Percentiles rank a stretch among this genome's conserved stretches.
These are phyloP conservation scores for Cantharis rustica DNA, from an alignment of 2,888 invertebrate genomes.

Conservation along the genomic window DNA sequence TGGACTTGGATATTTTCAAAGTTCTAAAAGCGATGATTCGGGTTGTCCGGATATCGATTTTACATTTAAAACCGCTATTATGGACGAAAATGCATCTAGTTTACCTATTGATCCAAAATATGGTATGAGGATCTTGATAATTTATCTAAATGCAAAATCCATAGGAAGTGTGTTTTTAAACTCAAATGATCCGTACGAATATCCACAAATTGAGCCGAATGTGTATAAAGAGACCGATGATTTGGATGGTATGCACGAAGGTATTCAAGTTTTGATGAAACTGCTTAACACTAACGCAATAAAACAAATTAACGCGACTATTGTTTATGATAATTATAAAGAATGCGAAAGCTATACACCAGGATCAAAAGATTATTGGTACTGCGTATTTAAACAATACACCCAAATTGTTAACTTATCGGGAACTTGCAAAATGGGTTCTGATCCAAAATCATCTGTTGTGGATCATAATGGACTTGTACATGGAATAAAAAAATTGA, in stretches of 20 bases:
- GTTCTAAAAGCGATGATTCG: neutral
- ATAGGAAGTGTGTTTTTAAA: neutral
- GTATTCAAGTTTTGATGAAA: neutral
- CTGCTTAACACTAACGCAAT: neutral
- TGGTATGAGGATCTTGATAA: neutral
- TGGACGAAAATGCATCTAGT: neutral
- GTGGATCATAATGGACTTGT: neutral
- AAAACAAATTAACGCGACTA: neutral
- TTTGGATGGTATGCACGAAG: neutral
- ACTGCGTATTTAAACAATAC: neutral
- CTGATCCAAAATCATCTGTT: neutral
- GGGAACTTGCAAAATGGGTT: neutral
- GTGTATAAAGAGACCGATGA: neutral
- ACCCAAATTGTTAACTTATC: neutral
- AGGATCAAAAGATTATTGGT: too few relatives aligned
- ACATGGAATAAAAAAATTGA: neutral
- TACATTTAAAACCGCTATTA: neutral
- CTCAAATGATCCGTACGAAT: neutral
- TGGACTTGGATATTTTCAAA: neutral
- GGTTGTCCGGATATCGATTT: neutral
- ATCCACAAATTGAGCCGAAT: neutral
- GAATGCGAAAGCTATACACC: neutral
- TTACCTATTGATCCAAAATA: neutral
- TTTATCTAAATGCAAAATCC: neutral
- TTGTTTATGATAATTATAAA: neutral